A percentile compares a stretch with the other conserved stretches of the same genome.
Evolutionary conservation across 2,888 invertebrate genomes (phyloP).

Genomic region (Allygus modestus): DNA sequence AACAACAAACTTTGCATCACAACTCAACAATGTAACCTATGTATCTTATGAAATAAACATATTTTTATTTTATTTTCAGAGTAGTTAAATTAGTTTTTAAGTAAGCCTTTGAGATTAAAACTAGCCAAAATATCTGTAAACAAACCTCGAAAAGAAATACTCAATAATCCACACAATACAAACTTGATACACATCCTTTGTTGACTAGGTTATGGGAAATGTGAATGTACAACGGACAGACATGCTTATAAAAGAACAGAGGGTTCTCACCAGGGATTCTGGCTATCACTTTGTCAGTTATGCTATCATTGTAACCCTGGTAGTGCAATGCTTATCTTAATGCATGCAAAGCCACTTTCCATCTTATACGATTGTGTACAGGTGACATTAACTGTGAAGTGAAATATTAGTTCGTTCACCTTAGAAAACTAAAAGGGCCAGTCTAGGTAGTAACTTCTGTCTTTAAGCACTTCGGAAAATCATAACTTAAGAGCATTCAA

Average conservation of each 20-base stretch:
- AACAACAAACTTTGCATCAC: too few relatives aligned
- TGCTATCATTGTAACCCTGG: conserved; percentile 2
- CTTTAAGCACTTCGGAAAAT: too few relatives aligned
- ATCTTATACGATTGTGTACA: background rate
- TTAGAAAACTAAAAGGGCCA: background rate
- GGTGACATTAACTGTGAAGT: conserved; percentile 9
- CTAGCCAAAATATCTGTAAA: background rate
- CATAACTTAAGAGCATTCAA: too few relatives aligned
- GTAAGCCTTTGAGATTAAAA: too few relatives aligned
- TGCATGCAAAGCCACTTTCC: conserved; percentile 1
- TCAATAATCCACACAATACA: background rate
- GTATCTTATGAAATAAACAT: too few relatives aligned
- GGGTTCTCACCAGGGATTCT: conserved; percentile 9
- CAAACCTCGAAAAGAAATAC: background rate
- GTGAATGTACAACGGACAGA: background rate
- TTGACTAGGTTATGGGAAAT: background rate
- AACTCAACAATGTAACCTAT: too few relatives aligned
- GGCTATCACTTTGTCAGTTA: background rate
- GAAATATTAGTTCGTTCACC: conserved; percentile 39
- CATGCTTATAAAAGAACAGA: background rate
- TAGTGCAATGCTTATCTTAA: background rate
- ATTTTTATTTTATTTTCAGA: too few relatives aligned
- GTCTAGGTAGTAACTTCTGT: too few relatives aligned
- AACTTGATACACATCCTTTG: background rate
- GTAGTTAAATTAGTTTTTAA: too few relatives aligned